Evolutionary conservation across 2,797 vertebrate genomes (phyloP), one percentile per base, ranked within the genome.

Genomic region (Microhierax caerulescens): DNA sequence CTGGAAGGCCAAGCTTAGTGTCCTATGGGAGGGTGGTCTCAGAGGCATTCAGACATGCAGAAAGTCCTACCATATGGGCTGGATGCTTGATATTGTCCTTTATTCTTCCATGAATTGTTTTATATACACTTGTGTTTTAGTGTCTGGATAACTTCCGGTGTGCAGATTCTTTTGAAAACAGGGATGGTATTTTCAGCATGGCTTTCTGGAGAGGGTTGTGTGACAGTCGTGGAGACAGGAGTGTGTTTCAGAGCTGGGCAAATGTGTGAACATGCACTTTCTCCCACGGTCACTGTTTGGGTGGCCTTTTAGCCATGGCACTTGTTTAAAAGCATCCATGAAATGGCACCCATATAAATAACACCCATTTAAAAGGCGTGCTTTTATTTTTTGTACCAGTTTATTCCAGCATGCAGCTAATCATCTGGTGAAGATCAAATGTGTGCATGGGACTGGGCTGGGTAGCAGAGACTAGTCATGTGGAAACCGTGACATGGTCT

Each of bases 11-110:
- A 56, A 80, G 8, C 34, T 41, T 5, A 1, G 9, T 1, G 6
- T 61, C 10, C 23, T 36, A 0, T 0, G 3, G 59, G 37, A 41
- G 12, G 4, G 2, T 37, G 68, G 9, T 57, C 36, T 82, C 2
- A 2, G 54, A 11, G 17, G 36, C n/a, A 5, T 54, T 57, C 27
- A n/a, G 34, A 21, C 2, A 0, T 2, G 11, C 9, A 27, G 61
- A 34, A 73, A 37, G 50, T 51, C 18, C 16, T 34, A 11, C 32
- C 16, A 39, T 2, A 15, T 0, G 5, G 32, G 19, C 37, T 19
- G 23, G 13, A 25, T 2, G 0, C 36, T 72, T 69, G 5, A 15
- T 75, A 78, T 85, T 47, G 24, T 63, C 57, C 22, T 43, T 47
- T 19, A 16, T 54, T 30, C 12, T 37, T 45, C 47, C 7, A 1